Evolutionary conservation across 2,797 vertebrate genomes (phyloP), one percentile per base, ranked within the genome.

Genomic region (Cheirogaleus major): DNA sequence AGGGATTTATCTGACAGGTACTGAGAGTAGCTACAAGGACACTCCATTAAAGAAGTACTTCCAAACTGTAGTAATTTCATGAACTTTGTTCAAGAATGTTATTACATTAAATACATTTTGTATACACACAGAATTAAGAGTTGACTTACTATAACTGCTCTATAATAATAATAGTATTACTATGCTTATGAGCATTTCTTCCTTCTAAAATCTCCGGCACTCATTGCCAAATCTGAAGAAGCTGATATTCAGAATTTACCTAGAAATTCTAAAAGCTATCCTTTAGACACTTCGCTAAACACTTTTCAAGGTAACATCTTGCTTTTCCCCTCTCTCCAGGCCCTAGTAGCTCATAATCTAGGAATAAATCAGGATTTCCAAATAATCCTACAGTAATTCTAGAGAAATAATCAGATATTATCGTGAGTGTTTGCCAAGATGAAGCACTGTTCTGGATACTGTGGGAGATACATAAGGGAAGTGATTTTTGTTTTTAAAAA

Each of bases 401-500:
- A 91, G 59, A 81, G 27, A 61, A 92, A 10, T 43, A 80, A 69
- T 5, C 35, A 69, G 45, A 25, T 45, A 88, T 80, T 75, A n/a
- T 38, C 70, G 18, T 2, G 8, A 93, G 2, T 95, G 65, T 65
- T 69, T 89, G 75, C 72, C 83, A 81, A 82, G 69, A 85, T 22
- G 0, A 89, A 72, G 14, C 27, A 72, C 52, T 78, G 18, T n/a
- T 86, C 48, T 35, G 20, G 14, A 92, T n/a, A 78, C 4, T 20
- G 4, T 50, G 18, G 25, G 12, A 72, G 59, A 93, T 22, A 89
- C 14, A 75, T 0, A 70, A 50, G 1, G 72, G 30, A 83, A 96
- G 87, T 82, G 69, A 89, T 8, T 82, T 90, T 95, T 96, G 73
- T 17, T 90, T 95, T 94, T 93, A 17, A 95, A 18, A 59, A 95